Percentiles rank a stretch among this genome's conserved stretches.
Conservation (phyloP, 2,888 invertebrate species). For the Macrosiphum euphorbiae region DNA sequence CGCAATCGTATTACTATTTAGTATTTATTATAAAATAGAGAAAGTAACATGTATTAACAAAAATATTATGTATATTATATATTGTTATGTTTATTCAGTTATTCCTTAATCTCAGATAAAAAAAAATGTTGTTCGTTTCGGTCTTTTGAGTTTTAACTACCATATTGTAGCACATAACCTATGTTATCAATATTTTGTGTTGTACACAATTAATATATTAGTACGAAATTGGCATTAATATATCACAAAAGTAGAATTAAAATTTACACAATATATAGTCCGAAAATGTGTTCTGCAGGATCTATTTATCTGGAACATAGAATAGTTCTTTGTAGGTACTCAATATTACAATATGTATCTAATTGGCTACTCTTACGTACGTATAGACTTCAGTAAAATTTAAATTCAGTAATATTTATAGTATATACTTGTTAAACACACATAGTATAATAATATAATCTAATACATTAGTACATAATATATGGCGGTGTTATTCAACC, state of each 20-base stretch:
- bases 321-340: slow-evolving; percentile 17
- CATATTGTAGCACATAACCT: neutral
- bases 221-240: neutral
- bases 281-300: neutral
- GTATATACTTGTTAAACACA: neutral
- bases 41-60: slow-evolving; percentile 28
- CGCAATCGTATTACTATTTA: slow-evolving; percentile 50
- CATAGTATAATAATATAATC: neutral
- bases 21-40: slow-evolving; percentile 41
- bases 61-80: neutral
- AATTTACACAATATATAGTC: neutral
- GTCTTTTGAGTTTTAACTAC: neutral
- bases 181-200: neutral
- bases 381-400: neutral
- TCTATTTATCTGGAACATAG: slow-evolving; percentile 14
- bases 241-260: neutral
- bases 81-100: neutral
- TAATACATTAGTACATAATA: neutral
- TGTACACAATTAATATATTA: neutral
- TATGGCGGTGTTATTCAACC: slow-evolving; percentile 28
- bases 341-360: neutral
- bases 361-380: neutral
- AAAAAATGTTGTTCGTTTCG: slow-evolving; percentile 20
- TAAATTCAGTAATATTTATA: neutral
- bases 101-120: neutral